These are phyloP conservation scores for Lasaia peninsularis DNA, from an alignment of 1,140 invertebrate species.

Conservation along the genomic window DNA sequence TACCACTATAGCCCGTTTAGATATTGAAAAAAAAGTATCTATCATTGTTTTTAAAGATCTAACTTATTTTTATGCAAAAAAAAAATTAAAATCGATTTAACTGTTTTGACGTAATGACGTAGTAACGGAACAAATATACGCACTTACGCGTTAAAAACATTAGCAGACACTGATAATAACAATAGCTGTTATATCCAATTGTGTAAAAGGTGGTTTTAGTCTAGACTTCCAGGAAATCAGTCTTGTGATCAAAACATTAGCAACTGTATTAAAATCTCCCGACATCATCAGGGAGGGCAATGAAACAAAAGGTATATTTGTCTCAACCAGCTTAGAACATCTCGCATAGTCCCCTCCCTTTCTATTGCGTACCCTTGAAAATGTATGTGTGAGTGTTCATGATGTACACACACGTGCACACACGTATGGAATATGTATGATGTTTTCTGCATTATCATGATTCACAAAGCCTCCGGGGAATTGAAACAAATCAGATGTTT, in stretches of 20 bases:
- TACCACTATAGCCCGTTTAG: too few species aligned
- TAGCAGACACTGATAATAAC: too few species aligned
- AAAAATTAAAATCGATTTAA: too few species aligned
- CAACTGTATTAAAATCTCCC: constrained; percentile 69
- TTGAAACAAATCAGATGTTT: constrained; percentile 19
- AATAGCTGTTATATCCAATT: too few species aligned
- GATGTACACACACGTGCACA: constrained; percentile 37
- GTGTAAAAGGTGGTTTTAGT: not conserved
- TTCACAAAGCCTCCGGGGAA: constrained; percentile 29
- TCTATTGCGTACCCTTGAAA: constrained; percentile 61
- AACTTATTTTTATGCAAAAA: too few species aligned
- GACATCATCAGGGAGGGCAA: constrained; percentile 60
- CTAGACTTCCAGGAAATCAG: constrained; percentile 25
- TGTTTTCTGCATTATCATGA: constrained; percentile 41
- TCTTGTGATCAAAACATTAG: constrained; percentile 47
- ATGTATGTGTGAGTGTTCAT: constrained; percentile 53
- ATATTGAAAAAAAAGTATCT: too few species aligned
- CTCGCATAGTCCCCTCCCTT: constrained; percentile 51
- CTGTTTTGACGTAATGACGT: too few species aligned
- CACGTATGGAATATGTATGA: constrained; percentile 29
- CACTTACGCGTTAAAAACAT: too few species aligned
- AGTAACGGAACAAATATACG: too few species aligned
- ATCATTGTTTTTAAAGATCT: too few species aligned
- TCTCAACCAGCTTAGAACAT: constrained; percentile 40
- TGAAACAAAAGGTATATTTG: constrained; percentile 63